phyloP scores from a whole-genome alignment of 2,888 invertebrate species.

The Cantharis nigra region DNA sequence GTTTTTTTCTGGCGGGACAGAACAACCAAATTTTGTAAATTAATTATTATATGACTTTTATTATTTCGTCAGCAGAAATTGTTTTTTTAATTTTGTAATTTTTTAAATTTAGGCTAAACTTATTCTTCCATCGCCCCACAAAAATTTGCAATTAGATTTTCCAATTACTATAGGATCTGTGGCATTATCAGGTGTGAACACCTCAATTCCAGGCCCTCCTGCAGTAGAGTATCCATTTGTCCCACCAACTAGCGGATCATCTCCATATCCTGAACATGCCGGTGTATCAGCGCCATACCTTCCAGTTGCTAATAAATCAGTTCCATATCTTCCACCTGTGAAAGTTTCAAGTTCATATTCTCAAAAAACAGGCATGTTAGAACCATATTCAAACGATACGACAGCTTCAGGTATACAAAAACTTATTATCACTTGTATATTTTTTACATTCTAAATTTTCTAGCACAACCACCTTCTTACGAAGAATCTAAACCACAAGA shows the following conservation, averaged over 20 bases:
- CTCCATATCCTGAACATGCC: background rate
- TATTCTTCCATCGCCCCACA: background rate
- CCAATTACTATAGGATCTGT: background rate
- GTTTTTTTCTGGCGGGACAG: no score
- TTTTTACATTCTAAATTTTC: no score
- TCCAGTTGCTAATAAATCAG: no score
- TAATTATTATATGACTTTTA: no score
- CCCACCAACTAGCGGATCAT: background rate
- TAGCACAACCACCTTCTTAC: no score
- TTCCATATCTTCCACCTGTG: background rate
- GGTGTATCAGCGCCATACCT: no score
- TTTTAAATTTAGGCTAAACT: background rate
- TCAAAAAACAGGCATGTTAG: background rate
- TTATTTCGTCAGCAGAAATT: no score
- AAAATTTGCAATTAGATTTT: background rate
- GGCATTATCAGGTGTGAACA: background rate
- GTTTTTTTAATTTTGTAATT: no score
- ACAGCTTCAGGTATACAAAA: background rate
- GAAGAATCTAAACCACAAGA: no score
- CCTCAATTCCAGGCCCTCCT: background rate
- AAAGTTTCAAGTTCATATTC: background rate
- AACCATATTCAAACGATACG: background rate
- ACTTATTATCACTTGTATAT: no score
- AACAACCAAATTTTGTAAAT: no score
- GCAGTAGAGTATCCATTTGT: background rate